Conservation (phyloP, 2,113 vertebrate species). For the Hemibagrus wyckioides region DNA sequence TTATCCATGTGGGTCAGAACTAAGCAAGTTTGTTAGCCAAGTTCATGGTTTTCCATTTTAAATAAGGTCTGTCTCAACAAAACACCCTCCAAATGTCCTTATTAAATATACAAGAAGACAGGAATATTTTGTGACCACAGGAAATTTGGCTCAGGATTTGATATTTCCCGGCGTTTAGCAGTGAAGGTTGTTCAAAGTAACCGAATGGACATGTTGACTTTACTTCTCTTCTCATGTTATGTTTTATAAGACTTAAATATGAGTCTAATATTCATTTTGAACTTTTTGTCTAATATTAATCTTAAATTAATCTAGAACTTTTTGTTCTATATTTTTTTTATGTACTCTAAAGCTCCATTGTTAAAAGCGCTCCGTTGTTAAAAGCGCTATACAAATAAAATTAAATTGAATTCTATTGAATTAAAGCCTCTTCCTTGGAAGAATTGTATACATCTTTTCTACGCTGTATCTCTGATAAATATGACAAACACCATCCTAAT, state of each 20-base stretch:
- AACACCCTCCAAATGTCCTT: slow-evolving; percentile 13
- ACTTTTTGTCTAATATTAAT: no score
- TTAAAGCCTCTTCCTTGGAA: not conserved
- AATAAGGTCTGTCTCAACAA: not conserved
- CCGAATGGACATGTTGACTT: not conserved
- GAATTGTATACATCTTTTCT: not conserved
- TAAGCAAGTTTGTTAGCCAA: not conserved
- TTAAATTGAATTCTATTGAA: no score
- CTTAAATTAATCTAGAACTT: no score
- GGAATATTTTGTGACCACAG: slow-evolving; percentile 19
- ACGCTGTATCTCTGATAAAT: not conserved
- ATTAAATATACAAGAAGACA: slow-evolving; percentile 14
- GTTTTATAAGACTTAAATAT: no score
- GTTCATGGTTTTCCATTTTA: not conserved
- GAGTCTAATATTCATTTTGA: no score
- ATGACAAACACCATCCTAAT: not conserved
- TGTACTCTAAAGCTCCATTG: no score
- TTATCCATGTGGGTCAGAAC: not conserved
- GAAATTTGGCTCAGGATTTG: slow-evolving; percentile 14
- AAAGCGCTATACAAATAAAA: no score
- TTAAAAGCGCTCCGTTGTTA: no score
- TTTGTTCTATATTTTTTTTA: no score
- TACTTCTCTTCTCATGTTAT: not conserved
- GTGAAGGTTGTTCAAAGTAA: slow-evolving; percentile 5
- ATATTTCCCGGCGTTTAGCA: slow-evolving; percentile 19